Percentiles rank a stretch among this genome's conserved stretches.
Evolutionary conservation across 2,797 vertebrate genomes (phyloP).

Genomic region (Philypnodon macrostomus): DNA sequence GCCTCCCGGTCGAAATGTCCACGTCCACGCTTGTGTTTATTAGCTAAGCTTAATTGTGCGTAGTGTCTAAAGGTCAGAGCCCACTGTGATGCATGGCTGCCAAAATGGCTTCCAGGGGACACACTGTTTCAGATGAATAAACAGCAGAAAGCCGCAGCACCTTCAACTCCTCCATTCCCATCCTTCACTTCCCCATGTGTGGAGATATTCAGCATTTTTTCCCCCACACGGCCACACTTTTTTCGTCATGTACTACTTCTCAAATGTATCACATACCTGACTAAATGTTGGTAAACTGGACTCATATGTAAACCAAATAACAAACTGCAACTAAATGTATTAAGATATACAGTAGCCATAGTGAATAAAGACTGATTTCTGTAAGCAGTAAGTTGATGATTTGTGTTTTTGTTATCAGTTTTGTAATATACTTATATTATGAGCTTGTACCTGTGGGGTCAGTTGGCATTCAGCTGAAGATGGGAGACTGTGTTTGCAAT

Average conservation of each 20-base stretch:
- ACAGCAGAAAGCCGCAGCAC: constrained; percentile 54
- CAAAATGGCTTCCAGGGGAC: constrained; percentile 66
- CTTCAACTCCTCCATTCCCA: constrained; percentile 30
- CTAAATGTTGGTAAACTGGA: too few relatives aligned
- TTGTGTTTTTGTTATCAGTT: constrained; percentile 59
- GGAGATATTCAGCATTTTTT: constrained; percentile 33
- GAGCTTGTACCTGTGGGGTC: constrained; percentile 35
- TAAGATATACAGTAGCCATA: too few relatives aligned
- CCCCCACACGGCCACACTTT: constrained; percentile 47
- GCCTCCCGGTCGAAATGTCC: constrained; percentile 38
- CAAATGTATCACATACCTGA: too few relatives aligned
- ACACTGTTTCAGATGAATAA: constrained; percentile 66
- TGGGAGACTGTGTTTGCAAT: constrained; percentile 20
- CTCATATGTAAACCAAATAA: too few relatives aligned
- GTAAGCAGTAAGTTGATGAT: too few relatives aligned
- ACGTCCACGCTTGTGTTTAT: constrained; percentile 51
- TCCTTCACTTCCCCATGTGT: constrained; percentile 38
- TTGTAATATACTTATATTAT: constrained; percentile 54
- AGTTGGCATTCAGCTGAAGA: constrained; percentile 19
- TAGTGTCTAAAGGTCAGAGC: constrained; percentile 66
- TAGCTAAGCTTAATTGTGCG: constrained; percentile 69
- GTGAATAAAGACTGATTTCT: too few relatives aligned
- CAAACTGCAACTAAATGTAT: too few relatives aligned
- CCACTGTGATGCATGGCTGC: constrained; percentile 61
- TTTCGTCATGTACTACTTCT: too few relatives aligned